Evolutionary conservation across 2,797 vertebrate species (phyloP).

Genomic region (Hippoglossus hippoglossus): DNA sequence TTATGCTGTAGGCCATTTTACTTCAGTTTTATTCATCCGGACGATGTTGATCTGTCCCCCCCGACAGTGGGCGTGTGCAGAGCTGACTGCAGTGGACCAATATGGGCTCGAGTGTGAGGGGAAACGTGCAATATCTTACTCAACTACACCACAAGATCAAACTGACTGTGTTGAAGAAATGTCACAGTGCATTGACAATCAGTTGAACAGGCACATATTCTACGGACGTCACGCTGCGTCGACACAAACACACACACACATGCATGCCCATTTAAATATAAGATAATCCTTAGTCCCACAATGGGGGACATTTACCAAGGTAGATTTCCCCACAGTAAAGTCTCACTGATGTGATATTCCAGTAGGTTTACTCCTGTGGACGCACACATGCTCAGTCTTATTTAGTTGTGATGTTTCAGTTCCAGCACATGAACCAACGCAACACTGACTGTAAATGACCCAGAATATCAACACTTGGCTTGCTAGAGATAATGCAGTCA

Average conservation of each 20-base stretch:
- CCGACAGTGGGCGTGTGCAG: slow-evolving; percentile 80
- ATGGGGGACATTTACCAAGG: no score
- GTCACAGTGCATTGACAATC: slow-evolving; percentile 87
- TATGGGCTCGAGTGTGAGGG: slow-evolving; percentile 82
- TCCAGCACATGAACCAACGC: background rate
- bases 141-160: slow-evolving; percentile 67
- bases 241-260: background rate
- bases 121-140: slow-evolving; percentile 88
- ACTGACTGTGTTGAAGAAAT: slow-evolving; percentile 47
- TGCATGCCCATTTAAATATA: background rate
- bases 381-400: slow-evolving; percentile 12
- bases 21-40: slow-evolving; percentile 81
- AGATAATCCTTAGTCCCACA: no score
- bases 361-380: slow-evolving; percentile 7
- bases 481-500: background rate
- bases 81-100: slow-evolving; percentile 89
- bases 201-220: slow-evolving; percentile 69
- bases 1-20: slow-evolving; percentile 84
- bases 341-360: slow-evolving; percentile 12
- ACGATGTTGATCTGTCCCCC: slow-evolving; percentile 77
- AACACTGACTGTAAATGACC: slow-evolving; percentile 15
- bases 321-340: slow-evolving; percentile 20
- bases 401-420: slow-evolving; percentile 19
- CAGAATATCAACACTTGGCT: background rate
- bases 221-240: slow-evolving; percentile 8